Base-by-base conservation (phyloP, 2,113 vertebrate species). In the Corythoichthys intestinalis region DNA sequence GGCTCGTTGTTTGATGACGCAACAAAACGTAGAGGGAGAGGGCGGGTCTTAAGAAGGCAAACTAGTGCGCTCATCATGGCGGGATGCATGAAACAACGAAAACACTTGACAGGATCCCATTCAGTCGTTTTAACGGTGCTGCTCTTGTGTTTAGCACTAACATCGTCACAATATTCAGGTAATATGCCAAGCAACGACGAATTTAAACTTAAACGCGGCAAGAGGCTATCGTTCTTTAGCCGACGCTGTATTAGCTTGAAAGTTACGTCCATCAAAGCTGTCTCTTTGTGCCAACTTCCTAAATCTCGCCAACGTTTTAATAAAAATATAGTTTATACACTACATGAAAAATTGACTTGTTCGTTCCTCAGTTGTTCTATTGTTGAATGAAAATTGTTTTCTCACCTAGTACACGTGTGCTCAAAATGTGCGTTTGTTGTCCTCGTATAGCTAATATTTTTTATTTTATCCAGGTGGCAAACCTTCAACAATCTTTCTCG, bases 71-170 rank as follows among this genome's bases (percentile, higher is more conserved):
- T 60, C 71, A 86, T 87, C 68, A 92, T 95, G 95, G 95, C 95
- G 95, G 94, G 95, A 95, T 90, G 87, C 85, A 94, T 92, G 90
- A 95, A 95, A 89, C 71, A 77, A n/a, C 62, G 50, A 73, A 77
- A 65, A 63, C 58, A 70, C 9, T 76, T 38, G 4, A 2, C 8
- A 38, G 68, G 39, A 0, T 17, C 17, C 15, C 75, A 50, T 10
- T 34, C 74, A 0, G 4, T 48, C 10, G 1, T 78, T 70, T 59
- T 85, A 0, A 57, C 63, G 2, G 48, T 61, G 58, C 46, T 86
- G 17, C 5, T 89, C 2, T 6, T 81, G 0, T 41, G 67, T 72
- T 78, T 81, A 6, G 70, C 82, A 28, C 73, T n/a, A 34, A 9
- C 37, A 0, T 83, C 82, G 28, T 65, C 65, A 2, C 81, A 86